Percentiles rank a stretch among this genome's conserved stretches.
phyloP scores from a whole-genome alignment of 2,113 vertebrate genomes.

The Rafetus swinhoei region DNA sequence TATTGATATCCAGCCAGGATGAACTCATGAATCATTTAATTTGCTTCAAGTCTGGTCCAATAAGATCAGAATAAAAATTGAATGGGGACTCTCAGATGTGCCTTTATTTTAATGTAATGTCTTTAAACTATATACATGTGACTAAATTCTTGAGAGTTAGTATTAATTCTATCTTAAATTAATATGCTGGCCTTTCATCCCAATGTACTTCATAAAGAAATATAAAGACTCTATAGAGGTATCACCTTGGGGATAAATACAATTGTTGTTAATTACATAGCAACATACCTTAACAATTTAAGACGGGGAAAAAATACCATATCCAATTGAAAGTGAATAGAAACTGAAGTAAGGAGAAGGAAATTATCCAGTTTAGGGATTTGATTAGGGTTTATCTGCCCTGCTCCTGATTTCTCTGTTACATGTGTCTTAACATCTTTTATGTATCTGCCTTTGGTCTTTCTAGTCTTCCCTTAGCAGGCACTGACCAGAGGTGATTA shows the following conservation, averaged over 20 bases:
- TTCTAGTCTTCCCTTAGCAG: background rate
- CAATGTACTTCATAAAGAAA: background rate
- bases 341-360: background rate
- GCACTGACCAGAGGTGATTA: background rate
- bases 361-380: background rate
- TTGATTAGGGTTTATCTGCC: background rate
- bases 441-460: background rate
- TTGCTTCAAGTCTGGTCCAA: conserved; percentile 57
- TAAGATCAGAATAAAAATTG: conserved; percentile 38
- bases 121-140: background rate
- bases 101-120: conserved; percentile 24
- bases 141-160: conserved; percentile 39
- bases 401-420: background rate
- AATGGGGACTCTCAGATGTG: conserved; percentile 27
- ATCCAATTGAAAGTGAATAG: background rate
- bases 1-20: conserved; percentile 58
- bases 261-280: background rate
- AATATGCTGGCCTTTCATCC: background rate
- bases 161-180: background rate
- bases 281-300: rapidly evolving
- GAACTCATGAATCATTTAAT: conserved; percentile 67
- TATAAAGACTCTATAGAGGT: background rate
- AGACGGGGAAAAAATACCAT: rapidly evolving
- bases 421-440: background rate
- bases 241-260: background rate